These are phyloP conservation scores for Heliconius eleuchia DNA, from an alignment of 1,140 invertebrate genomes.

Conservation along the genomic window DNA sequence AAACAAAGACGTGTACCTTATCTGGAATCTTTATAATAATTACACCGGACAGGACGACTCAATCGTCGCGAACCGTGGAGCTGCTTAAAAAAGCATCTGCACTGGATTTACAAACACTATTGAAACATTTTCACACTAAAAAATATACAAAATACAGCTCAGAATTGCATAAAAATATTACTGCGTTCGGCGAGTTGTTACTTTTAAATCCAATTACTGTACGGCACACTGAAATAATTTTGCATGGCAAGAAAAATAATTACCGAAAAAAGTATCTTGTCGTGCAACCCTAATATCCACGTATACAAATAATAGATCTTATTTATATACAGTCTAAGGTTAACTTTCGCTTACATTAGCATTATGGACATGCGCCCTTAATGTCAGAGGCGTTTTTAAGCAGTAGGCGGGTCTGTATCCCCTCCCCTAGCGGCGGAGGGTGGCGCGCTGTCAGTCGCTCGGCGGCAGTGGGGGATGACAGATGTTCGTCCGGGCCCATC, in stretches of 20 bases:
- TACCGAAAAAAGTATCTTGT: constrained; percentile 57
- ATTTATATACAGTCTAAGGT: constrained; percentile 16
- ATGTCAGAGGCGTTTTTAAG: constrained; percentile 34
- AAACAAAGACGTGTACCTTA: constrained; percentile 62
- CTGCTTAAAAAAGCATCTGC: constrained; percentile 30
- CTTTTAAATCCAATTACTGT: constrained; percentile 65
- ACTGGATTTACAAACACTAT: not conserved
- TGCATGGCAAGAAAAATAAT: constrained; percentile 64
- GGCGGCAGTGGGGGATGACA: constrained; percentile 69
- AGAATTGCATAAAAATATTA: constrained; percentile 27
- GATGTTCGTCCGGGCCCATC: constrained; percentile 63
- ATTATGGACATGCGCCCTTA: constrained; percentile 33
- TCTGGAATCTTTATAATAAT: constrained; percentile 78
- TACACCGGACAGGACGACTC: constrained; percentile 71
- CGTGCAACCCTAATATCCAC: constrained; percentile 55
- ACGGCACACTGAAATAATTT: constrained; percentile 68
- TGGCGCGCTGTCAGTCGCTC: constrained; percentile 57
- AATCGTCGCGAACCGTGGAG: constrained; percentile 49
- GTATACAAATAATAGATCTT: not conserved
- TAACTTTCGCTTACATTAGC: constrained; percentile 36
- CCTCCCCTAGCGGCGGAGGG: constrained; percentile 42
- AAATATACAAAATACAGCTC: constrained; percentile 6
- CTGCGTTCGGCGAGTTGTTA: constrained; percentile 1
- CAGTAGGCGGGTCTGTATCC: constrained; percentile 58
- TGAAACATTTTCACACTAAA: not conserved